Evolutionary conservation across 2,888 invertebrate genomes (phyloP).

Genomic region (Alcis repandata): DNA sequence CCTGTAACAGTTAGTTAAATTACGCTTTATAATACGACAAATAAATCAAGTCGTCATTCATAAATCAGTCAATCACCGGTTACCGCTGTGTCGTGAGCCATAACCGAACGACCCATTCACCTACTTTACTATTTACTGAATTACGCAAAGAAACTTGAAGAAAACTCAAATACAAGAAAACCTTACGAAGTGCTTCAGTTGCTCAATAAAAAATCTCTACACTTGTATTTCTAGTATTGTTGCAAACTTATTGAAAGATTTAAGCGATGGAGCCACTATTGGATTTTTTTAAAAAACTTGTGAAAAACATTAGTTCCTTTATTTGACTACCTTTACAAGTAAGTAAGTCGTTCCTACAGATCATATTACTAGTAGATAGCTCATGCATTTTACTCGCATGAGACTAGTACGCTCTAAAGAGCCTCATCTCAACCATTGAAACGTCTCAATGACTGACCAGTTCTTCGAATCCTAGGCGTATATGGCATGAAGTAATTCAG

Average conservation of each 20-base stretch:
- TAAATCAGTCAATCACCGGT: conserved; percentile 3
- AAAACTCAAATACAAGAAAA: neutral
- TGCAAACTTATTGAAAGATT: neutral
- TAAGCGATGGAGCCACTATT: neutral
- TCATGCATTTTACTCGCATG: too few species aligned
- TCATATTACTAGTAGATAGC: too few species aligned
- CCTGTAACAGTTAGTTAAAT: too few species aligned
- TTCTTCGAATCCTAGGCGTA: too few species aligned
- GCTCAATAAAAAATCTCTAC: neutral
- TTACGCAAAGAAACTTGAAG: neutral
- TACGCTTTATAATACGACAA: neutral
- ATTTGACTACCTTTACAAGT: neutral
- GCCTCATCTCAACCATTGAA: too few species aligned
- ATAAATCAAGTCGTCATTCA: conserved; percentile 4
- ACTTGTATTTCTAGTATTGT: neutral
- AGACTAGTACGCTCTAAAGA: too few species aligned
- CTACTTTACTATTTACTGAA: neutral
- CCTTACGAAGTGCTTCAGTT: neutral
- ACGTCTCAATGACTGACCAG: too few species aligned
- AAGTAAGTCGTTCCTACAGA: neutral
- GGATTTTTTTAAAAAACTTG: neutral
- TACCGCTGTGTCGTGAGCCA: neutral
- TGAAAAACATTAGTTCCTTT: neutral
- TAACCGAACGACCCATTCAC: conserved; percentile 6
- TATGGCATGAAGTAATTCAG: too few species aligned